A percentile compares a stretch with the other conserved stretches of the same genome.
These are phyloP conservation scores for Epistrophella euchroma DNA, from an alignment of 2,888 invertebrate genomes.

Conservation along the genomic window DNA sequence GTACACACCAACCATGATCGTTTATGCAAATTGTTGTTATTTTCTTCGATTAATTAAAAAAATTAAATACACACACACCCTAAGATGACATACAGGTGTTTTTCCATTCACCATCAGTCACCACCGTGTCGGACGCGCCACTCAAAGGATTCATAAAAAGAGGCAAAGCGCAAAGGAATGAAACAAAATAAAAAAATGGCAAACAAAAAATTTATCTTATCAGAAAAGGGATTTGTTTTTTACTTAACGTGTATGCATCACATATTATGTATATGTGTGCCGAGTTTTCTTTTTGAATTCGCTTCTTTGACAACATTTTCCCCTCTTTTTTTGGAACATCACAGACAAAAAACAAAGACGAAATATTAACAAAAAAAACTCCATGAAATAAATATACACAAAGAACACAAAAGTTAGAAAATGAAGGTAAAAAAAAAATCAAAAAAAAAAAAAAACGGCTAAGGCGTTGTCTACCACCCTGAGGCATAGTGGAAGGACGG, in stretches of 20 bases:
- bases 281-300: slow-evolving; percentile 36
- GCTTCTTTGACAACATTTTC: slow-evolving; percentile 52
- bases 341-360: slow-evolving; percentile 40
- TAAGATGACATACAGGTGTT: slow-evolving; percentile 59
- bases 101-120: slow-evolving; percentile 12
- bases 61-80: slow-evolving; percentile 23
- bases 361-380: slow-evolving; percentile 26
- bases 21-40: slow-evolving; percentile 43
- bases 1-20: slow-evolving; percentile 46
- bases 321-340: slow-evolving; percentile 43
- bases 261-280: neutral
- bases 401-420: slow-evolving; percentile 51
- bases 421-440: slow-evolving; percentile 22
- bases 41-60: slow-evolving; percentile 57
- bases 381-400: slow-evolving; percentile 46
- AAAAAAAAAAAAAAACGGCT: slow-evolving; percentile 21
- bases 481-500: slow-evolving; percentile 17
- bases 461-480: slow-evolving; percentile 71
- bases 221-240: slow-evolving; percentile 49
- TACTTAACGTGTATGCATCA: neutral
- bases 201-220: slow-evolving; percentile 38
- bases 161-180: slow-evolving; percentile 18
- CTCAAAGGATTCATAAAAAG: slow-evolving; percentile 38
- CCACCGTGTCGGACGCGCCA: slow-evolving; percentile 20
- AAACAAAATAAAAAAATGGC: slow-evolving; percentile 17